Evolutionary conservation across 2,113 vertebrate genomes (phyloP).

Genomic region (Oreochromis spilurus): DNA sequence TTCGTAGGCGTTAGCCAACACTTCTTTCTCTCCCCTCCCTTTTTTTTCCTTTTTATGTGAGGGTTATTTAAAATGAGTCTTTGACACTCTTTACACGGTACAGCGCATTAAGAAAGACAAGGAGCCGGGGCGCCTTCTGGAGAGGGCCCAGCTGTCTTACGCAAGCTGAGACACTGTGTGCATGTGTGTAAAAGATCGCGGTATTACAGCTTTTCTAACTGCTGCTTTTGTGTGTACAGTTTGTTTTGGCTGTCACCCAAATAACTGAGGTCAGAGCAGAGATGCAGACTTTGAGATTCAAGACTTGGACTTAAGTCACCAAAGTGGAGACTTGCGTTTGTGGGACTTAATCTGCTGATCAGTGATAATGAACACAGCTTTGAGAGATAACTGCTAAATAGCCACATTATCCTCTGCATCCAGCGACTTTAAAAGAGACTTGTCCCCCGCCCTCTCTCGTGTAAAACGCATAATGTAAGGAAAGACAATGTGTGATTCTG

Average conservation of each 20-base stretch:
- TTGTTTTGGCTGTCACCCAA: not conserved
- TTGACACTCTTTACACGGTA: conserved; percentile 28
- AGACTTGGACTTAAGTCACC: not conserved
- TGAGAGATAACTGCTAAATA: not conserved
- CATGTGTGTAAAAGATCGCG: not conserved
- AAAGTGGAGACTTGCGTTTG: not conserved
- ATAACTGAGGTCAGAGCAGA: not conserved
- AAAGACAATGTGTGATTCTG: conserved; percentile 9
- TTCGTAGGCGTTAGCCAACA: conserved; percentile 29
- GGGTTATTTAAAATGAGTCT: conserved; percentile 32
- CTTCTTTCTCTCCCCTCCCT: not conserved
- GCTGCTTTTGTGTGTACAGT: not conserved
- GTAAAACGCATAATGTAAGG: not conserved
- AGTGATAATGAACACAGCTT: not conserved
- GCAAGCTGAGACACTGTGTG: not conserved
- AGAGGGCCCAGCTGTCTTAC: not conserved
- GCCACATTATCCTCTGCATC: not conserved
- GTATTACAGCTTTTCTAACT: not conserved
- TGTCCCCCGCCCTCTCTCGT: not conserved
- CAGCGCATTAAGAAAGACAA: conserved; percentile 2
- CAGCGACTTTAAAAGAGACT: not conserved
- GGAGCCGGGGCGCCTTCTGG: not conserved
- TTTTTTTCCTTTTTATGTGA: not conserved
- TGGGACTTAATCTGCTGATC: not conserved
- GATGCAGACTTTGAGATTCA: not conserved